Evolutionary conservation across 2,888 invertebrate genomes (phyloP).

Genomic region (Xylota segnis): DNA sequence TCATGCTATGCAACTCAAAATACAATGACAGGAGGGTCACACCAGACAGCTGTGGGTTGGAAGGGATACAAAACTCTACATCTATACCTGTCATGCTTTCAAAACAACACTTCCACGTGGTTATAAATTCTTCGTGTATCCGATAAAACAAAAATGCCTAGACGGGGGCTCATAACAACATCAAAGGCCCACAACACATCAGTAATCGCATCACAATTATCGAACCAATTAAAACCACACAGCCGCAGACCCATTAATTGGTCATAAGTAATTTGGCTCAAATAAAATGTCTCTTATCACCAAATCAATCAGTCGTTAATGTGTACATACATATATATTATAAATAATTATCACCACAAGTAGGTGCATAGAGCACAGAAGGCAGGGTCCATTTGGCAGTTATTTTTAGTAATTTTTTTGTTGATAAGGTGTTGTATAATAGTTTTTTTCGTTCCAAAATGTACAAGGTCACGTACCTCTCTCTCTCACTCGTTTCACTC

Average conservation of each 20-base stretch:
- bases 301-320: constrained; percentile 36
- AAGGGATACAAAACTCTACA: not conserved
- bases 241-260: constrained; percentile 8
- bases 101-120: not conserved
- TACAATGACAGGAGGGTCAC: no score
- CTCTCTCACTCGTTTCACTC: no score
- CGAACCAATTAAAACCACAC: constrained; percentile 12
- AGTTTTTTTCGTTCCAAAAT: constrained; percentile 15
- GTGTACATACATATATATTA: constrained; percentile 3
- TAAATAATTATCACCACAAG: constrained; percentile 12
- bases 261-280: not conserved
- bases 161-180: not conserved
- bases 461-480: constrained; percentile 50
- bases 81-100: not conserved
- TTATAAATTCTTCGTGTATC: not conserved
- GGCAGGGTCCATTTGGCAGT: constrained; percentile 7
- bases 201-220: constrained; percentile 7
- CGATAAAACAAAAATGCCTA: not conserved
- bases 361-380: constrained; percentile 4
- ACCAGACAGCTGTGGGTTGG: not conserved
- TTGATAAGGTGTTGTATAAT: constrained; percentile 41
- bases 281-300: constrained; percentile 26
- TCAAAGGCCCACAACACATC: not conserved
- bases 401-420: constrained; percentile 26
- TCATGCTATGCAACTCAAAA: no score